Conservation (phyloP, 2,113 vertebrate species). For the cattle (Bos taurus) region ARS-UCD2.0 NC_037347.1:63660001-63660500, state of each 20-base stretch:
- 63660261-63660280: not conserved
- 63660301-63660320: accelerated
- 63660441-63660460: accelerated
- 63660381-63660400: not conserved
- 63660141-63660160: not conserved
- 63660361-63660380: accelerated
- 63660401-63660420: accelerated
- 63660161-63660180: not conserved
- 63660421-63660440: accelerated
- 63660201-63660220: not conserved
- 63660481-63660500: not conserved
- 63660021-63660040: not conserved
- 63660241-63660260: not conserved
- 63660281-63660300: accelerated
- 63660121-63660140: not conserved
- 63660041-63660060: not conserved
- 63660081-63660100: not conserved
- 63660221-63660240: not conserved
- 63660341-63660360: not conserved
- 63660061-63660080: not conserved
- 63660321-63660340: not conserved
- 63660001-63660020: not conserved
- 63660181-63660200: not conserved
- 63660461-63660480: accelerated
- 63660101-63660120: not conserved